These are phyloP conservation scores for Megalops cyprinoides DNA, from an alignment of 2,797 vertebrate species.

Conservation along the genomic window DNA sequence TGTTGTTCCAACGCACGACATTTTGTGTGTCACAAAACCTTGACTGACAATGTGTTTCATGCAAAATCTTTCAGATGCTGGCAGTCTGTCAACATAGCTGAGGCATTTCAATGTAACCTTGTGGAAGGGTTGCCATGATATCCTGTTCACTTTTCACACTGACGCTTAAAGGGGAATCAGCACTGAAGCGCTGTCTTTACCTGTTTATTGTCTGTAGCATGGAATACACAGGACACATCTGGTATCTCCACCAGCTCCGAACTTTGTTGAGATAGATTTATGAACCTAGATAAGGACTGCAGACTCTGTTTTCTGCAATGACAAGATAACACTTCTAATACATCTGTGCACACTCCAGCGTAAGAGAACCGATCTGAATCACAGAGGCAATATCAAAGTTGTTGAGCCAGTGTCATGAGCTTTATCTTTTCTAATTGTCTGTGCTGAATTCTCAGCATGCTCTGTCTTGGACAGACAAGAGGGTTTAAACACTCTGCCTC, in stretches of 20 bases:
- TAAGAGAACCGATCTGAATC: conserved; percentile 45
- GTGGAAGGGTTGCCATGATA: not conserved
- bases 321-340: conserved; percentile 24
- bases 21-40: too few species aligned
- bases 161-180: not conserved
- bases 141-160: not conserved
- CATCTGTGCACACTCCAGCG: conserved; percentile 36
- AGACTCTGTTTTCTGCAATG: conserved; percentile 25
- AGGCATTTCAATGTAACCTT: not conserved
- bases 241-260: not conserved
- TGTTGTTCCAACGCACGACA: too few species aligned
- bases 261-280: conserved; percentile 32
- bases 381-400: conserved; percentile 34
- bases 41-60: not conserved
- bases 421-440: conserved; percentile 29
- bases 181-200: not conserved
- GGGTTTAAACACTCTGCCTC: not conserved
- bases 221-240: not conserved
- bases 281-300: conserved; percentile 18
- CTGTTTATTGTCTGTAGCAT: not conserved
- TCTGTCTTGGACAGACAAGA: not conserved
- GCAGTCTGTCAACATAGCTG: not conserved
- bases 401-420: not conserved
- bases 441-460: conserved; percentile 10
- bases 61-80: too few species aligned